phyloP scores from a whole-genome alignment of 2,888 invertebrate genomes.

The Argyresthia albistria region DNA sequence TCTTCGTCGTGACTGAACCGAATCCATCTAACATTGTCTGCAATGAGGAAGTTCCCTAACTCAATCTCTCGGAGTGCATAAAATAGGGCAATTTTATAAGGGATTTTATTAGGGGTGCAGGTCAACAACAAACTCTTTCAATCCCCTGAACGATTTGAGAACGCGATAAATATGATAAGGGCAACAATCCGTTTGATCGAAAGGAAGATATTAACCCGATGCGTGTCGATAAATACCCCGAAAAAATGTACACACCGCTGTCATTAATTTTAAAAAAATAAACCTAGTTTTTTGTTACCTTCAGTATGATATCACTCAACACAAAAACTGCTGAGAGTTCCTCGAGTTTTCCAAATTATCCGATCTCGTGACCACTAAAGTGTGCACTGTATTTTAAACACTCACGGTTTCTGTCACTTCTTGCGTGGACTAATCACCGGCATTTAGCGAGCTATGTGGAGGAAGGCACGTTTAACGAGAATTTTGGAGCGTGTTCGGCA shows the following conservation, averaged over 20 bases:
- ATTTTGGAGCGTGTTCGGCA: constrained; percentile 14
- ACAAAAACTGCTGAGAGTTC: background rate
- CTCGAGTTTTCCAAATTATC: background rate
- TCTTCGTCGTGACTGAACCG: background rate
- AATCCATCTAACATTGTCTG: constrained; percentile 34
- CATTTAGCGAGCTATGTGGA: background rate
- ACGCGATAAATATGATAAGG: background rate
- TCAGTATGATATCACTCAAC: no score
- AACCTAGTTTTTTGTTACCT: no score
- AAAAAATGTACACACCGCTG: no score
- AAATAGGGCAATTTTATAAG: constrained; percentile 49
- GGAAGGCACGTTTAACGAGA: background rate
- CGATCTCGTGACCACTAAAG: no score
- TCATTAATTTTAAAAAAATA: no score
- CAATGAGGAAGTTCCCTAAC: constrained; percentile 22
- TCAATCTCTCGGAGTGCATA: constrained; percentile 44
- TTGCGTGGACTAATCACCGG: background rate
- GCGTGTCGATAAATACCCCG: no score
- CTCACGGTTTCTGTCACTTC: constrained; percentile 1
- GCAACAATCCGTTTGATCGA: background rate
- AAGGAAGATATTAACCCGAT: no score
- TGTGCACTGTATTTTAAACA: background rate
- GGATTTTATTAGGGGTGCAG: constrained; percentile 62
- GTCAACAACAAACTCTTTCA: constrained; percentile 36
- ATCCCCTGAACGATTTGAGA: background rate